phyloP scores from a whole-genome alignment of 2,888 invertebrate genomes.

The Lithophane ornitopus region DNA sequence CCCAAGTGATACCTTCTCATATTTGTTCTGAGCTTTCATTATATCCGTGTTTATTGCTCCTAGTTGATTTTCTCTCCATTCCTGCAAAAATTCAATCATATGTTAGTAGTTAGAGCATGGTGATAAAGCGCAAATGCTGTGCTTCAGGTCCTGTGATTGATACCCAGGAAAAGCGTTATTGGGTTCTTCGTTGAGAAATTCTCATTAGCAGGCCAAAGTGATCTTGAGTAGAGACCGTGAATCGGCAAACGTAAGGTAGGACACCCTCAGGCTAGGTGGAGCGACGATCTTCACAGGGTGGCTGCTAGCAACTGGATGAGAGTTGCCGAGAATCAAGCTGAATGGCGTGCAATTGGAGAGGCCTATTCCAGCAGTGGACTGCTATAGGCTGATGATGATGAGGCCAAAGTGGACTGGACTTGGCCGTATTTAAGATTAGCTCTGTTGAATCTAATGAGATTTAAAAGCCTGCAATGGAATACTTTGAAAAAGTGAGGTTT shows the following conservation, averaged over 20 bases:
- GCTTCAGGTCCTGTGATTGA: not conserved
- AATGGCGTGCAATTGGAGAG: too few species aligned
- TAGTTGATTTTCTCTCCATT: conserved; percentile 78
- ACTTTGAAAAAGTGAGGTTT: not conserved
- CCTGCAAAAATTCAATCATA: conserved; percentile 65
- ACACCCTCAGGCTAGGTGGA: too few species aligned
- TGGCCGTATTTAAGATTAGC: not conserved
- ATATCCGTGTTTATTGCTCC: conserved; percentile 80
- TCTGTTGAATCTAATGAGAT: not conserved
- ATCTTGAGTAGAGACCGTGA: too few species aligned
- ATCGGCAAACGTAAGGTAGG: too few species aligned
- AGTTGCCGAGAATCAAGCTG: too few species aligned
- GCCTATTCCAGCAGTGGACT: too few species aligned
- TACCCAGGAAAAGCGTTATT: too few species aligned
- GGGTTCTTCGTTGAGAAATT: not conserved
- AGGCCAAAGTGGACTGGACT: too few species aligned
- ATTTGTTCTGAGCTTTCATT: conserved; percentile 79
- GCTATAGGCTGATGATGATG: too few species aligned
- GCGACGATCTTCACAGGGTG: too few species aligned
- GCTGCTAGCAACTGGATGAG: too few species aligned
- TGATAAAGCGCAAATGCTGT: not conserved
- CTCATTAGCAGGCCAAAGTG: not conserved
- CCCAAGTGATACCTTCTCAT: conserved; percentile 75
- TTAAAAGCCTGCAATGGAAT: not conserved
- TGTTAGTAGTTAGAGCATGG: not conserved